These are phyloP conservation scores for Triplophysa tibetana DNA, from an alignment of 2,113 vertebrate species.

Conservation along the genomic window DNA sequence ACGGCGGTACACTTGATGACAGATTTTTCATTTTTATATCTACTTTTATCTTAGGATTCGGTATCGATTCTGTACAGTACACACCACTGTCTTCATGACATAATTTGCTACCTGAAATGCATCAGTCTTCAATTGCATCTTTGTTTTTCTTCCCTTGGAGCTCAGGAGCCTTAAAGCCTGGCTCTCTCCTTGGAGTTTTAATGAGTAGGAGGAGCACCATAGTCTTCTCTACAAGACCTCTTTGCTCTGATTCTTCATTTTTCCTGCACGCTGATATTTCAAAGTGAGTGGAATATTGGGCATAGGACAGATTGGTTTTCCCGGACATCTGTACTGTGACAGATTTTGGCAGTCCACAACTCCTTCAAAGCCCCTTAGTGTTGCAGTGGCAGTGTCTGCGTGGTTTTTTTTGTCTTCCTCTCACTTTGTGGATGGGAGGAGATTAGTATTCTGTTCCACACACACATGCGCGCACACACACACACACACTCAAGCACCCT, in stretches of 20 bases:
- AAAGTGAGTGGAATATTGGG: slow-evolving; percentile 44
- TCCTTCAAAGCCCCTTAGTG: slow-evolving; percentile 54
- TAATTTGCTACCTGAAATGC: neutral
- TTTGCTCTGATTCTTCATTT: slow-evolving; percentile 13
- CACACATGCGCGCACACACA: neutral
- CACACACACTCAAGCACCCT: slow-evolving; percentile 1
- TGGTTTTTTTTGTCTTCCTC: slow-evolving; percentile 39
- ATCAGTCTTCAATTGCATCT: neutral
- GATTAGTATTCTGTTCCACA: slow-evolving; percentile 50
- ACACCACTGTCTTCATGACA: neutral
- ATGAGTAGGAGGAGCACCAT: neutral
- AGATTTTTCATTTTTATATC: neutral
- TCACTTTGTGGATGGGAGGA: slow-evolving; percentile 39
- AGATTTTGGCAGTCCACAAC: slow-evolving; percentile 47
- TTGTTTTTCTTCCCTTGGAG: neutral
- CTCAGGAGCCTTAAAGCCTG: neutral
- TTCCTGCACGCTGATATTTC: slow-evolving; percentile 37
- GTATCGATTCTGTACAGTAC: neutral
- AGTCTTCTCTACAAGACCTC: slow-evolving; percentile 9
- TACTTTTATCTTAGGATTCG: neutral
- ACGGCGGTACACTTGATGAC: too few relatives aligned
- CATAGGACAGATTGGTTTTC: slow-evolving; percentile 45
- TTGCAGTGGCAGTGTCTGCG: slow-evolving; percentile 40
- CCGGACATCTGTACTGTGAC: slow-evolving; percentile 49
- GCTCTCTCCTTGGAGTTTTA: slow-evolving; percentile 3